Base-by-base conservation (phyloP, 2,888 invertebrate species). In the Tethea ocularis region DNA sequence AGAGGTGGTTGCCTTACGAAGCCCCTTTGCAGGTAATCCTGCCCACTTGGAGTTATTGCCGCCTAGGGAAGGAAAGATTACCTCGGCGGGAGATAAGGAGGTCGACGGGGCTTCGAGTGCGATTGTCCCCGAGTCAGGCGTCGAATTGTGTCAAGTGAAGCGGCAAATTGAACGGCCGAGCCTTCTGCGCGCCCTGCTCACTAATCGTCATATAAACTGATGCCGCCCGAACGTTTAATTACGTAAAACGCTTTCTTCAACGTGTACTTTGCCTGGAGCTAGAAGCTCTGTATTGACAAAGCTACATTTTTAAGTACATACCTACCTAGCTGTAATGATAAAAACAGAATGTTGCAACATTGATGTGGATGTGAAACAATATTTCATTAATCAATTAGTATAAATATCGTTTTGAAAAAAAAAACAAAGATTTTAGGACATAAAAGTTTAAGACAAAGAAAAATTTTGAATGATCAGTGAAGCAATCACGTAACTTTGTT, bases 101-200 rank as follows among this genome's bases (percentile, higher is more conserved):
- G 91, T 91, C 91, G 91, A 84, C 89, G 91, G 90, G 87, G 90
- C 88, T 89, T 89, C 86, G 87, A 91, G 91, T 91, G 91, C 92
- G 92, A 93, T 93, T 93, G 92, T 93, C 92, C 92, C 91, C 89
- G 91, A 91, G 91, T 91, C 92, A 91, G 91, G 91, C 91, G 88
- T 93, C 92, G 91, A 92, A 92, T 93, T 93, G 92, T 93, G 92
- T 93, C 92, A 93, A 93, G 92, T 92, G 92, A 93, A 93, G 86
- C 92, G 91, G 91, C 88, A 93, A 93, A 93, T 93, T 93, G 92
- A 93, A 93, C 91, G 92, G 91, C 88, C 92, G 89, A 89, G 88
- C 89, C 88, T 89, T 90, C 87, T 88, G 89, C 86, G 86, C 88
- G 84, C 85, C 83, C 78, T 76, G 87, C 86, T 85, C 91, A 88